Evolutionary conservation across 2,888 invertebrate genomes (phyloP).

Genomic region (Agriopis marginaria): DNA sequence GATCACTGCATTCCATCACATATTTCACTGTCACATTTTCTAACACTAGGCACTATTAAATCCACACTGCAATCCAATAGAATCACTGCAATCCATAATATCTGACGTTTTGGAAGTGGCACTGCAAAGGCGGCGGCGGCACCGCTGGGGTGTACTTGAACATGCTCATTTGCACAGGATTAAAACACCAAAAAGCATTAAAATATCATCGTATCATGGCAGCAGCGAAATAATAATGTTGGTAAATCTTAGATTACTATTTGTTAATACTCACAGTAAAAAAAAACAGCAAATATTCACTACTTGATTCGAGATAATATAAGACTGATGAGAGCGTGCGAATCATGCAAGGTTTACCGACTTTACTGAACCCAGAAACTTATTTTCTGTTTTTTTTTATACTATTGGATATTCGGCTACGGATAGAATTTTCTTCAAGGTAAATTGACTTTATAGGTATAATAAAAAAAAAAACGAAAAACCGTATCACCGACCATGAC

Average conservation of each 20-base stretch:
- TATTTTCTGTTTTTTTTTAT: not conserved
- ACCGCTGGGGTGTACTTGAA: slow-evolving; percentile 47
- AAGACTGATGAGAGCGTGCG: not conserved
- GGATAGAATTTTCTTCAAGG: not conserved
- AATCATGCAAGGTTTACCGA: not conserved
- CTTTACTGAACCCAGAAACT: not conserved
- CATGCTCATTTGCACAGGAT: slow-evolving; percentile 50
- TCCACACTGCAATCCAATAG: slow-evolving; percentile 84
- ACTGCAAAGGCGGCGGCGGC: slow-evolving; percentile 79
- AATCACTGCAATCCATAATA: slow-evolving; percentile 83
- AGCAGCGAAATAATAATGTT: not conserved
- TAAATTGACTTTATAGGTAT: not conserved
- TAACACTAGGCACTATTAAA: slow-evolving; percentile 73
- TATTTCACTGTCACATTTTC: slow-evolving; percentile 73
- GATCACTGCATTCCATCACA: slow-evolving; percentile 72
- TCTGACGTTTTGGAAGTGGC: slow-evolving; percentile 44
- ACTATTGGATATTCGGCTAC: not conserved
- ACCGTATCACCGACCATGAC: not conserved
- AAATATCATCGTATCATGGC: slow-evolving; percentile 43
- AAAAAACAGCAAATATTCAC: not conserved
- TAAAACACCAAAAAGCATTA: slow-evolving; percentile 46
- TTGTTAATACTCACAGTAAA: not conserved
- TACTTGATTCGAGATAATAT: not conserved
- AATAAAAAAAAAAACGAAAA: not conserved
- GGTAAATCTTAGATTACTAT: not conserved